Evolutionary conservation across 2,797 vertebrate genomes (phyloP), one percentile per base, ranked within the genome.

Genomic region (Paedocypris micromegethes): DNA sequence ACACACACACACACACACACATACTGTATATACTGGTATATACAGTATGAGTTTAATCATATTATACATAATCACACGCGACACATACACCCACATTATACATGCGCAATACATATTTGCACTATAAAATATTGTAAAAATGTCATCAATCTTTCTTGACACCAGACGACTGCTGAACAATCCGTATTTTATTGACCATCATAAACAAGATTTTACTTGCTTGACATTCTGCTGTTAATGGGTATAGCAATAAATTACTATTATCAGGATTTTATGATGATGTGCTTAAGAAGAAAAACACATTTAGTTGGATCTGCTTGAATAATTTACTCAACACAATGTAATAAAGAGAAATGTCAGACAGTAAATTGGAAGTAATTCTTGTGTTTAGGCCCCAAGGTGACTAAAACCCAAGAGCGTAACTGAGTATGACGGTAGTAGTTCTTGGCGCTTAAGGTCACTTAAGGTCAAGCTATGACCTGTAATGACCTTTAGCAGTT

Each of bases 121-220:
- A 23, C 23, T 23, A 23, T 23, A 23, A 23, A 23, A 23, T 23
- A 23, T 23, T 23, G 23, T 23, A 23, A 23, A 23, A 23, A 23
- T 23, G 23, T 1, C n/a, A 47, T 42, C 48, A 51, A 7, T 44
- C 53, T 51, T 4, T 8, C 53, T 43, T 42, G 49, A 5, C 52
- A 65, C 8, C 43, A 65, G 37, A 5, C 46, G 52, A 57, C 38
- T 49, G 64, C 46, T 50, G 7, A 66, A 57, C 64, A 66, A 56
- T 6, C 9, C 39, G 37, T 48, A 57, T 66, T 43, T 40, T 9
- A 47, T 8, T 65, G 9, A 43, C 54, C 9, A 3, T 37, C 42
- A 49, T 66, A 53, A 45, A 2, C 62, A 64, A 41, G 1, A 39
- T 54, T 57, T 66, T 66, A 49, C n/a, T 57, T 49, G 9, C 45